Conservation (phyloP, 1,140 invertebrate species). For the Zaprionus capensis region DNA sequence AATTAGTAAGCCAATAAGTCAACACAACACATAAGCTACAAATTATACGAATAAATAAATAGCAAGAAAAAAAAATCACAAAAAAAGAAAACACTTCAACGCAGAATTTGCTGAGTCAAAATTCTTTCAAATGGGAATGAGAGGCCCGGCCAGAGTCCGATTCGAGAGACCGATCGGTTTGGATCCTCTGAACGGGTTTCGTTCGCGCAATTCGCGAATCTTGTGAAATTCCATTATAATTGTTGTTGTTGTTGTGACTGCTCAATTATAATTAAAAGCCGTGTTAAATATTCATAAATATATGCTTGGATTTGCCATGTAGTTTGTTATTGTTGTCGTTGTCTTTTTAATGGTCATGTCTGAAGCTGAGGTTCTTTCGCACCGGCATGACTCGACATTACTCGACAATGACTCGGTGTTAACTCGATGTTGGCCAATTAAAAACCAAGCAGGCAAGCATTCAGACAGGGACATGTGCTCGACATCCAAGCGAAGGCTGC, state of each 20-base stretch:
- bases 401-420: constrained; percentile 10
- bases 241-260: constrained; percentile 16
- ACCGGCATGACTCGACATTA: constrained; percentile 41
- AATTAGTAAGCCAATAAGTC: constrained; percentile 44
- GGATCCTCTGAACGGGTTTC: constrained; percentile 34
- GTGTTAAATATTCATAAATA: constrained; percentile 46
- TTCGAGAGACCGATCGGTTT: not conserved
- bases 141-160: constrained; percentile 13
- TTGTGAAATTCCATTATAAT: constrained; percentile 53
- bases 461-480: constrained; percentile 20
- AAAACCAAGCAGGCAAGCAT: constrained; percentile 33
- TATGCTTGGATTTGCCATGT: constrained; percentile 20
- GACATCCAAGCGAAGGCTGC: constrained; percentile 26
- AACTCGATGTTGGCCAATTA: constrained; percentile 23
- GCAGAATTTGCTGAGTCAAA: constrained; percentile 14
- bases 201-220: constrained; percentile 22
- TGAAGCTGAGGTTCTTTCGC: constrained; percentile 29
- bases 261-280: constrained; percentile 40
- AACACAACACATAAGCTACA: constrained; percentile 18
- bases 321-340: constrained; percentile 15
- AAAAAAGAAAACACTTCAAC: not conserved
- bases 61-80: not conserved
- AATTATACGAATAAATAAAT: constrained; percentile 26
- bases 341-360: not conserved
- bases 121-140: constrained; percentile 23